Evolutionary conservation across 2,797 vertebrate genomes (phyloP), one percentile per base, ranked within the genome.

Genomic region (Heteromormyrus szaboi): DNA sequence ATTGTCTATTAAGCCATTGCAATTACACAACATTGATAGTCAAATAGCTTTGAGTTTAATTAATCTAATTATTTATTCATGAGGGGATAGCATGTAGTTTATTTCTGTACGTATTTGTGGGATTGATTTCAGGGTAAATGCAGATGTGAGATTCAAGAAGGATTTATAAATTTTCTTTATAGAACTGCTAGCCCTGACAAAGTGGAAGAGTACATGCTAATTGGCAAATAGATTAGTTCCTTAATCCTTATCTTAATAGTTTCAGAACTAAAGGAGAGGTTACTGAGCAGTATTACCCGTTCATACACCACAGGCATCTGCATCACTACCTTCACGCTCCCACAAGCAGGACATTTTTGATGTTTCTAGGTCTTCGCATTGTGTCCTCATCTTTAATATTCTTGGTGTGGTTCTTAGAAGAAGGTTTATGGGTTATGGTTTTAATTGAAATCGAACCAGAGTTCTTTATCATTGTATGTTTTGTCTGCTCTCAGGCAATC

Each of bases 401-500:
- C 81, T 48, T 51, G 12, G 19, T 85, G 44, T 33, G 22, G 22
- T 25, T 22, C 22, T 50, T 22, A 85, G 41, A n/a, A 22, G n/a
- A 41, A 72, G 33, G 44, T 50, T 51, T 25, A 22, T 85, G 37
- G 37, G 81, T 25, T 51, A 48, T 0, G 3, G n/a, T 48, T 46
- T 44, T 83, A 14, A 48, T 83, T 83, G 41, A 50, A 44, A 83
- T 83, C 8, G n/a, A 25, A 46, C 79, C 41, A 12, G 12, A 37
- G 53, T 86, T 44, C 19, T 86, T 37, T 59, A 17, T 33, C 19
- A 37, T 41, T 44, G 14, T 56, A 29, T 62, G 29, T 56, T 51
- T 51, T 85, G 51, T 9, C 51, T 29, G 37, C 25, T 54, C 50
- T 83, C 92, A 99, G 98, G 98, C 98, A 0, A 97, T 99, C 4